phyloP scores from a whole-genome alignment of 2,113 vertebrate genomes.

The Xiphorhynchus elegans region DNA sequence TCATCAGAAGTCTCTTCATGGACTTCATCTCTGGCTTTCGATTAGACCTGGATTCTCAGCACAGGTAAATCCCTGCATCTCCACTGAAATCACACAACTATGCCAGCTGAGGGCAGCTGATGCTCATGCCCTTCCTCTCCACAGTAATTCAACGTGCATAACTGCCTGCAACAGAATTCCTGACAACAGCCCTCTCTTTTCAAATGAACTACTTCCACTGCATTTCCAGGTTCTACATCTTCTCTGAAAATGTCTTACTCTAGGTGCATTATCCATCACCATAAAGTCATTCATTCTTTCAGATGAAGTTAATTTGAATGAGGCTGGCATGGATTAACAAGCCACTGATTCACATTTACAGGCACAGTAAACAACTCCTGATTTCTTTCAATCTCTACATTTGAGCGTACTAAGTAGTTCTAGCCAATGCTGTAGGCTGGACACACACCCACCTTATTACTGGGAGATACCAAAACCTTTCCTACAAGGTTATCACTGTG shows the following conservation, averaged over 20 bases:
- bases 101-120: background rate
- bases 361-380: conserved; percentile 45
- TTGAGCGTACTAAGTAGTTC: background rate
- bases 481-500: background rate
- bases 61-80: background rate
- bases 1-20: background rate
- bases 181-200: background rate
- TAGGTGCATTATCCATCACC: conserved; percentile 31
- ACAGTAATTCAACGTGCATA: background rate
- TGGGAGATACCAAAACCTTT: background rate
- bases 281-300: conserved; percentile 33
- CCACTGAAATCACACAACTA: background rate
- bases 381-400: conserved; percentile 7
- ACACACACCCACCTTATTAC: background rate
- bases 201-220: background rate
- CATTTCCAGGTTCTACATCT: background rate
- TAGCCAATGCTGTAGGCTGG: accelerated
- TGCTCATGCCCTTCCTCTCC: background rate
- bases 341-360: conserved; percentile 35
- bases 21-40: background rate
- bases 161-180: background rate
- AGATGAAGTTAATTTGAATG: conserved; percentile 50
- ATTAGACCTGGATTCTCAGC: background rate
- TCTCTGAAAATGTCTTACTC: background rate
- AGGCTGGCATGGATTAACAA: conserved; percentile 50